Conservation (phyloP, 2,888 invertebrate species). For the Andrena camellia region DNA sequence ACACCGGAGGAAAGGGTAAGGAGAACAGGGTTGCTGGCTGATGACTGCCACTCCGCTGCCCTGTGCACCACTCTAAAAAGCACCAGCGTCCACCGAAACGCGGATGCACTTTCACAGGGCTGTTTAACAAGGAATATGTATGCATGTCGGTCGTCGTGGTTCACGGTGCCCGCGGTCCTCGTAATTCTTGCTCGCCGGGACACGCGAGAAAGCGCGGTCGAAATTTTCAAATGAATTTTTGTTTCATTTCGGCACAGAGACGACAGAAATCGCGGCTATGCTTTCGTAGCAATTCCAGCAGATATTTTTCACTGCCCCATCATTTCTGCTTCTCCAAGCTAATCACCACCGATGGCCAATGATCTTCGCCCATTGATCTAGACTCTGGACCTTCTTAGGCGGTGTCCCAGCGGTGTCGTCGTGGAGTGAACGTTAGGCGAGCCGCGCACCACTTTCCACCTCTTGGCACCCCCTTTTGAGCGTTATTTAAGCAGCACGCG, state of each 20-base stretch:
- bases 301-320: not conserved
- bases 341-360: not conserved
- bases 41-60: constrained; percentile 27
- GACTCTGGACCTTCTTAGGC: too few species aligned
- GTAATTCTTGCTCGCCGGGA: constrained; percentile 42
- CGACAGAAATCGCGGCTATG: not conserved
- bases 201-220: constrained; percentile 28
- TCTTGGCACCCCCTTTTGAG: not conserved
- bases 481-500: constrained; percentile 54
- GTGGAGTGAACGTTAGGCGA: not conserved
- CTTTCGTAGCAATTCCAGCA: constrained; percentile 15
- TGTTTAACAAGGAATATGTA: constrained; percentile 56
- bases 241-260: constrained; percentile 24
- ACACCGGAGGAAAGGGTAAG: constrained; percentile 15
- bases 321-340: not conserved
- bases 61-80: constrained; percentile 36
- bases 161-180: constrained; percentile 25
- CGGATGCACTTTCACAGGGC: constrained; percentile 46
- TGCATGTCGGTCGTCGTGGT: constrained; percentile 47
- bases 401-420: not conserved
- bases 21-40: constrained; percentile 28
- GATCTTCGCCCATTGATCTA: not conserved
- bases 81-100: constrained; percentile 34
- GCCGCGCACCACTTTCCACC: not conserved
- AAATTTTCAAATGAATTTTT: constrained; percentile 35